Base-by-base conservation (phyloP, 2,797 vertebrate genomes). In the Enteromius thamalakanensis region DNA sequence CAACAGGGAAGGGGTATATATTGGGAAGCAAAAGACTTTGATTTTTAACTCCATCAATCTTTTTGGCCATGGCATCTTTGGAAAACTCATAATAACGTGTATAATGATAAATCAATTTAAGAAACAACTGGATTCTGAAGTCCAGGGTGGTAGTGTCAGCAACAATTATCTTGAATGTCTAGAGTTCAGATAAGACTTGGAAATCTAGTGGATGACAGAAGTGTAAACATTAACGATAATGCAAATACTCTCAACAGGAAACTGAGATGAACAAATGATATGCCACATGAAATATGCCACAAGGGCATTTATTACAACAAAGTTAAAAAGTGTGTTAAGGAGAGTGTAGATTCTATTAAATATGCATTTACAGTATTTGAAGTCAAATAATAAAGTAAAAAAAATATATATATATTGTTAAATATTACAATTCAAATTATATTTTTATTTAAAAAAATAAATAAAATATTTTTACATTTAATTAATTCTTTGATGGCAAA, bases 191-290 rank as follows among this genome's bases (percentile, higher is more conserved):
- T 45, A 29, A 62, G 40, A 64, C 40, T 64, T 12, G 21, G 40
- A 64, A 23, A 77, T 58, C 72, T 12, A 76, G 72, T 23, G 32
- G 51, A 76, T 32, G 58, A 64, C 40, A 47, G 26, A 76, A 26
- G 34, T 40, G 34, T 60, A 58, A 76, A 76, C 21, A 60, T 60
- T 76, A 76, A 76, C 53, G 17, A 76, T 42, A 76, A 76, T 42
- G 53, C 34, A 76, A 76, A 76, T 76, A 40, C 2, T 60, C 2
- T 7, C 34, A 76, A 76, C 21, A 76, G 74, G 34, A 76, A 60
- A 42, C 53, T 26, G 8, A 26, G 34, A 60, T 26, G 34, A 32
- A 37, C 71, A 37, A 8, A 55, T 55, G 26, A 26, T 26, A 26
- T 26, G 26, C 26, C 26, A 26, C 26, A 26, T 26, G 34, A 4